Conservation (phyloP, 2,797 vertebrate genomes). For the Rhinichthys osculus region DNA sequence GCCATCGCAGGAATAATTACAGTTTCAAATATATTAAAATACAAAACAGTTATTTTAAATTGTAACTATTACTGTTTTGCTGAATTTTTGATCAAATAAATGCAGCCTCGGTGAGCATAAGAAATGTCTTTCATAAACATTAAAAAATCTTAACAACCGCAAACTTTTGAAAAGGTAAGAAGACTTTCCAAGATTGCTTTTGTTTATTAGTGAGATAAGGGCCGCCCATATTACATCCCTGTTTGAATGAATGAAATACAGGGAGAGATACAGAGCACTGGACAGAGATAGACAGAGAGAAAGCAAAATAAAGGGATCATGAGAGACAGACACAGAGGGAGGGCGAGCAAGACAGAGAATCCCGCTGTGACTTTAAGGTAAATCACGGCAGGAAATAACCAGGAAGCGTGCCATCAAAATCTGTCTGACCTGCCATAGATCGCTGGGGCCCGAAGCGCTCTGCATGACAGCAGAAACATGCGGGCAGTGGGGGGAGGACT, state of each 20-base stretch:
- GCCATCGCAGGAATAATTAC: no score
- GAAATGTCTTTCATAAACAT: background rate
- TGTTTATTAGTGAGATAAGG: slow-evolving; percentile 70
- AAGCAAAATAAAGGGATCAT: slow-evolving; percentile 18
- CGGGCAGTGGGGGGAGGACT: slow-evolving; percentile 64
- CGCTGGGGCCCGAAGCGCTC: slow-evolving; percentile 73
- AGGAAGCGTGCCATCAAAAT: slow-evolving; percentile 74
- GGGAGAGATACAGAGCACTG: background rate
- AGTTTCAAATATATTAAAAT: background rate
- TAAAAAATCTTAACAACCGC: background rate
- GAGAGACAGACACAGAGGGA: slow-evolving; percentile 33
- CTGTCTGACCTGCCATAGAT: slow-evolving; percentile 70
- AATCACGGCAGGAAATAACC: slow-evolving; percentile 72
- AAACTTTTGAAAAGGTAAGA: background rate
- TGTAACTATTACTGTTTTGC: background rate
- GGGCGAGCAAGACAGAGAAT: slow-evolving; percentile 52
- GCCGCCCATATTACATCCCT: slow-evolving; percentile 67
- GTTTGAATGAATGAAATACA: slow-evolving; percentile 58
- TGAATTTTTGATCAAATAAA: background rate
- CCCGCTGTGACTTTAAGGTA: slow-evolving; percentile 71
- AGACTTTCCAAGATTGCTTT: slow-evolving; percentile 33
- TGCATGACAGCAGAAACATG: slow-evolving; percentile 74
- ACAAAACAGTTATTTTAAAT: background rate
- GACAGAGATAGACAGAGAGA: slow-evolving; percentile 15
- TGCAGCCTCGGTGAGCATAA: background rate